Evolutionary conservation across 2,113 vertebrate species (phyloP).

Genomic region (Cololabis saira): DNA sequence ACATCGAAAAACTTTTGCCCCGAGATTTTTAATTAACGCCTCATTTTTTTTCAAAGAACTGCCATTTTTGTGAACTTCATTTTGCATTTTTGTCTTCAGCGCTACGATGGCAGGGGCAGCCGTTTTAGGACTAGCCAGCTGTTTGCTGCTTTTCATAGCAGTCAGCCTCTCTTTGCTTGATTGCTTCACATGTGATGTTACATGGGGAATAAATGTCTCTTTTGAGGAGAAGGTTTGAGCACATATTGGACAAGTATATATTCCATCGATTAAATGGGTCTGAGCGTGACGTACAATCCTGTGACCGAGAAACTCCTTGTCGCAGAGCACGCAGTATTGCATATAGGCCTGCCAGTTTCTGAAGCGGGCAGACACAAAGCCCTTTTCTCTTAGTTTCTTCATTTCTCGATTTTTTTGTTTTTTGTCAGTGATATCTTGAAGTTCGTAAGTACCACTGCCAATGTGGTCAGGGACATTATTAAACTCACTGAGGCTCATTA

Average conservation of each 20-base stretch:
- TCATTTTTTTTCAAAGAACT: slow-evolving; percentile 81
- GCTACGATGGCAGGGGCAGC: slow-evolving; percentile 71
- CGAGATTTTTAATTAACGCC: slow-evolving; percentile 73
- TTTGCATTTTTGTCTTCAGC: slow-evolving; percentile 83
- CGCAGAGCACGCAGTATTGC: slow-evolving; percentile 97
- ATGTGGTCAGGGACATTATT: slow-evolving; percentile 83
- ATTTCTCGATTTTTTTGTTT: slow-evolving; percentile 91
- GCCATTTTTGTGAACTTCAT: slow-evolving; percentile 83
- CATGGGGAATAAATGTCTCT: slow-evolving; percentile 93
- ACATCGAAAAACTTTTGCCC: slow-evolving; percentile 72
- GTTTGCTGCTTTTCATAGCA: slow-evolving; percentile 91
- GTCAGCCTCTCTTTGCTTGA: slow-evolving; percentile 94
- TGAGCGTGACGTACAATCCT: slow-evolving; percentile 96
- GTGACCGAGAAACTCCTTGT: slow-evolving; percentile 97
- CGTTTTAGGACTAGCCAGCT: slow-evolving; percentile 85
- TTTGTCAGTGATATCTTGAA: slow-evolving; percentile 84
- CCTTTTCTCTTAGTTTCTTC: slow-evolving; percentile 91
- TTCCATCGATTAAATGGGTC: slow-evolving; percentile 90
- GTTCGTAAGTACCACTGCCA: slow-evolving; percentile 82
- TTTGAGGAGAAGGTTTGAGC: slow-evolving; percentile 91
- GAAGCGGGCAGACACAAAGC: slow-evolving; percentile 94
- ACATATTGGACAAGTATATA: slow-evolving; percentile 96
- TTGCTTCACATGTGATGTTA: slow-evolving; percentile 94
- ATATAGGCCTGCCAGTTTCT: slow-evolving; percentile 98
- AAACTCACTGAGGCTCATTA: slow-evolving; percentile 71